These are phyloP conservation scores for Mystacornis crossleyi DNA, from an alignment of 2,113 vertebrate species.

Conservation along the genomic window DNA sequence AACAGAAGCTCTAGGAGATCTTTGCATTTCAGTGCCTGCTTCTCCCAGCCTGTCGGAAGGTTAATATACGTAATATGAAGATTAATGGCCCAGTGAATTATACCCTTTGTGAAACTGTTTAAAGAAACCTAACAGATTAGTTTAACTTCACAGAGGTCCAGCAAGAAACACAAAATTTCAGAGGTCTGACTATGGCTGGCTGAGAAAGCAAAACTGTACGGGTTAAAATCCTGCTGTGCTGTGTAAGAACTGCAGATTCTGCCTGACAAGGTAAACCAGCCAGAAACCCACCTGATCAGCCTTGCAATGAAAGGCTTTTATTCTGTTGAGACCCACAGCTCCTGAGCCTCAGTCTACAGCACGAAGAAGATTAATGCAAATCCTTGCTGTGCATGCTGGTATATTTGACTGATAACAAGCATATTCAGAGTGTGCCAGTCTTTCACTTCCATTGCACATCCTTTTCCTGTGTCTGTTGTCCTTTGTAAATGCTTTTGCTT, in stretches of 20 bases:
- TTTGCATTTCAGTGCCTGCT: not conserved
- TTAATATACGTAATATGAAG: not conserved
- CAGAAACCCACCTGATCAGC: not conserved
- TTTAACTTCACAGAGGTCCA: not conserved
- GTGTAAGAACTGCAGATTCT: accelerated
- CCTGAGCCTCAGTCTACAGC: not conserved
- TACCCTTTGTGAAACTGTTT: not conserved
- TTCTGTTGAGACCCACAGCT: not conserved
- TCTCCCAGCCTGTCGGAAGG: not conserved
- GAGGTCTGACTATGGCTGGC: not conserved
- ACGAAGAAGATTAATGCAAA: not conserved
- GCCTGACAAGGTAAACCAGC: not conserved
- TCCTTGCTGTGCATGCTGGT: not conserved
- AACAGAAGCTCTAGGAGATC: not conserved
- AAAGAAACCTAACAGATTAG: not conserved
- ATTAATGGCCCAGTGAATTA: not conserved
- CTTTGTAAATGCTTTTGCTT: not conserved
- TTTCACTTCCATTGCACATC: not conserved
- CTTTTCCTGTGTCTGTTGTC: not conserved
- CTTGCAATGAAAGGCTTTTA: not conserved
- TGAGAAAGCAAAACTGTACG: not conserved
- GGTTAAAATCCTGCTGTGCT: not conserved
- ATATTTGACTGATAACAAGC: not conserved
- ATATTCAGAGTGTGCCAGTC: not conserved
- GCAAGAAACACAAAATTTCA: not conserved